Conservation (phyloP, 1,140 invertebrate genomes). For the Brachionus koreanus region DNA sequence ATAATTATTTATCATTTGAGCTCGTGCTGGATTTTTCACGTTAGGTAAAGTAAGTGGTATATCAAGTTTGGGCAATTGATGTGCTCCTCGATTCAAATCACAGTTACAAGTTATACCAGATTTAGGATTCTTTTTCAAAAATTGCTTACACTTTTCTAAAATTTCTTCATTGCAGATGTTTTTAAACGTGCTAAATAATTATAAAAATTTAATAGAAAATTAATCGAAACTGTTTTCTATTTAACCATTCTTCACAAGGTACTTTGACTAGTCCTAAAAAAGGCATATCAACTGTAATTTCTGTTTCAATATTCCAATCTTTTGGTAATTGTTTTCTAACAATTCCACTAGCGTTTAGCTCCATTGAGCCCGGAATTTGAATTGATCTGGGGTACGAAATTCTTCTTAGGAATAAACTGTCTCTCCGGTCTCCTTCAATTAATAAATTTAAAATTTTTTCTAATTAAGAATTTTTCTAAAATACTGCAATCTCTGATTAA, state of each 20-base stretch:
- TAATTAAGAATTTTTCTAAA: not conserved
- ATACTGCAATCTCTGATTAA: slow-evolving; percentile 35
- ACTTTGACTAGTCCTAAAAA: slow-evolving; percentile 3
- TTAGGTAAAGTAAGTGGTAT: not conserved
- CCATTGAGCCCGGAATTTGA: slow-evolving; percentile 12
- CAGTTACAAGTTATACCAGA: not conserved
- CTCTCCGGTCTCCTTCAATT: not conserved
- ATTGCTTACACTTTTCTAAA: not conserved
- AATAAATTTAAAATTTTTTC: not conserved
- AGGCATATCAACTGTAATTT: not conserved
- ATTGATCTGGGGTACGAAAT: not conserved
- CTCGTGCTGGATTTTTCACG: not conserved
- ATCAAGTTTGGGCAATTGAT: not conserved
- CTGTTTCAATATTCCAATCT: slow-evolving; percentile 33
- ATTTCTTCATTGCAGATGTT: not conserved
- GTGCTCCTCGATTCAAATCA: not conserved
- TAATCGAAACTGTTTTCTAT: not conserved
- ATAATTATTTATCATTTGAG: not conserved
- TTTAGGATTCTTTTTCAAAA: not conserved
- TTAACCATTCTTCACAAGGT: slow-evolving; percentile 3
- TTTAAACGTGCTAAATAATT: not conserved
- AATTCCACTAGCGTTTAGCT: not conserved
- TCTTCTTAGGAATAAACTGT: not conserved
- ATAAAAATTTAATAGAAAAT: not conserved
- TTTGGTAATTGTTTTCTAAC: not conserved